Evolutionary conservation across 2,888 invertebrate genomes (phyloP).

Genomic region (Pseudeuparius sepicola): DNA sequence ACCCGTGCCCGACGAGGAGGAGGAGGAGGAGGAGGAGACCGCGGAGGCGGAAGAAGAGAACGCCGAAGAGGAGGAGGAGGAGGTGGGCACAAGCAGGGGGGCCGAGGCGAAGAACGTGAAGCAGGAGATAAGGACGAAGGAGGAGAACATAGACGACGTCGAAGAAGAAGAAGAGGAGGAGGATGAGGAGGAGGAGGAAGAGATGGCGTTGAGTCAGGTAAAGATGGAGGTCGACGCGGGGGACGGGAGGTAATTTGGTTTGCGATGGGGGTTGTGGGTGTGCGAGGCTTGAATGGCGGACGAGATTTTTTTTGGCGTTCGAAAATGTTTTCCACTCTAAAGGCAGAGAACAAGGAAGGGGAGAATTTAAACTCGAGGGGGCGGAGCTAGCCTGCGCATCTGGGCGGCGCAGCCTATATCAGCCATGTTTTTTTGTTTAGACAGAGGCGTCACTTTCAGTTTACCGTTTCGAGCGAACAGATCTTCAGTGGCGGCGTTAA

Average conservation of each 20-base stretch:
- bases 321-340: no score
- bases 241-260: slow-evolving; percentile 14
- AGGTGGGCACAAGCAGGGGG: background rate
- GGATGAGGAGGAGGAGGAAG: slow-evolving; percentile 11
- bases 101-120: slow-evolving; percentile 1
- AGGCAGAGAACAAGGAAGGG: no score
- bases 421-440: no score
- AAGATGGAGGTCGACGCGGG: slow-evolving; percentile 11
- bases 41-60: background rate
- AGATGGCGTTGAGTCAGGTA: slow-evolving; percentile 4
- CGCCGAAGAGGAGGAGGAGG: slow-evolving; percentile 5
- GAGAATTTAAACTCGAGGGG: no score
- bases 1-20: slow-evolving; percentile 10
- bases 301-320: no score
- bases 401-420: no score
- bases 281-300: no score
- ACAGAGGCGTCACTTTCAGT: no score
- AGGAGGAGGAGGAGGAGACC: slow-evolving; percentile 11
- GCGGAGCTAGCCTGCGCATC: no score
- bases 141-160: slow-evolving; percentile 4
- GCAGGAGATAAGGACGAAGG: slow-evolving; percentile 7
- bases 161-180: slow-evolving; percentile 7
- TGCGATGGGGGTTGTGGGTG: no score
- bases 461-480: no score
- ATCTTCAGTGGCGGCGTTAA: no score